phyloP scores from a whole-genome alignment of 1,140 invertebrate genomes.

The Delia radicum region DNA sequence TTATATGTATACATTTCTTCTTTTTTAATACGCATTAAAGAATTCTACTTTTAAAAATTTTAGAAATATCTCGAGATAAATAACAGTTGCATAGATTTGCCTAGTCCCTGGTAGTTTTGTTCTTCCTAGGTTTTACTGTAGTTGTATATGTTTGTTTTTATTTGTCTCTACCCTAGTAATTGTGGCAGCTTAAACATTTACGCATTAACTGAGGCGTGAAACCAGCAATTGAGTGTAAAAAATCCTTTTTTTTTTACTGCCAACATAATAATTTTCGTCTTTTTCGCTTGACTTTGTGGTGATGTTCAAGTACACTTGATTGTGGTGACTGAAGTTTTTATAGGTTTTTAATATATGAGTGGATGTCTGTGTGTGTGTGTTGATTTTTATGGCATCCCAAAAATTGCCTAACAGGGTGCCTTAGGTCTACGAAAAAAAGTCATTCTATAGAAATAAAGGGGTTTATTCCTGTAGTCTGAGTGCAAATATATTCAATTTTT shows the following conservation, averaged over 20 bases:
- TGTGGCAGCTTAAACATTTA: neutral
- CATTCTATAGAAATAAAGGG: neutral
- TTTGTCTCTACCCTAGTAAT: neutral
- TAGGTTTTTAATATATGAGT: neutral
- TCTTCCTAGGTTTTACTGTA: too few species aligned
- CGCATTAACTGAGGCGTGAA: slow-evolving; percentile 48
- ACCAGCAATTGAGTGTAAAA: slow-evolving; percentile 52
- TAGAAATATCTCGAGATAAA: too few species aligned
- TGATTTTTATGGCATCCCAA: neutral
- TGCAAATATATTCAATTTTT: slow-evolving; percentile 6
- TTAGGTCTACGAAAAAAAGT: neutral
- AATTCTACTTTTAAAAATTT: too few species aligned
- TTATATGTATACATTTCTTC: too few species aligned
- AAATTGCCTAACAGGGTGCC: slow-evolving; percentile 15
- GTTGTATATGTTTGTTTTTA: neutral
- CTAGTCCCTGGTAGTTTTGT: too few species aligned
- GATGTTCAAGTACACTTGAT: slow-evolving; percentile 17
- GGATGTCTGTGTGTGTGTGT: neutral
- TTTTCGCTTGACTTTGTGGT: slow-evolving; percentile 24
- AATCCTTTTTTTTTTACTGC: slow-evolving; percentile 8
- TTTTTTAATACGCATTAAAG: too few species aligned
- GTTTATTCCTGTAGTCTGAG: neutral
- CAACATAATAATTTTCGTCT: slow-evolving; percentile 19
- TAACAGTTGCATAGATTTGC: too few species aligned
- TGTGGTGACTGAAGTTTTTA: slow-evolving; percentile 18